These are phyloP conservation scores for Isurus oxyrinchus DNA, from an alignment of 2,113 vertebrate species.

Conservation along the genomic window DNA sequence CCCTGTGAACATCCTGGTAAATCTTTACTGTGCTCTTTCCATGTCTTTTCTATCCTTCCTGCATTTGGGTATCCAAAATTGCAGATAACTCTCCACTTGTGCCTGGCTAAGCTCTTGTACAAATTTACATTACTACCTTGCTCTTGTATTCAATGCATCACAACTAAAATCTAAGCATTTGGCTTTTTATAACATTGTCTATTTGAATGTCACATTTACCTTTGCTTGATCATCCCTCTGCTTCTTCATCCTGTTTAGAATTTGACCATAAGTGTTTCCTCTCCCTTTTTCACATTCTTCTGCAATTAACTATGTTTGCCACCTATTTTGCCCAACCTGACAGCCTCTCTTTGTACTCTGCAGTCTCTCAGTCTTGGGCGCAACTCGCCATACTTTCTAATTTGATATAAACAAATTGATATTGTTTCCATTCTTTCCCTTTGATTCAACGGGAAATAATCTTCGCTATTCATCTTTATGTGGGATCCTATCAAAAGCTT, in stretches of 20 bases:
- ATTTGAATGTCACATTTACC: not conserved
- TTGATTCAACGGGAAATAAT: not conserved
- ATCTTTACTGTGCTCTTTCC: too few relatives aligned
- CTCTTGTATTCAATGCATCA: too few relatives aligned
- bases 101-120: too few relatives aligned
- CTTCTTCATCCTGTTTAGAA: not conserved
- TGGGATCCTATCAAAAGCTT: not conserved
- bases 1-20: too few relatives aligned
- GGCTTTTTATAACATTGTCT: not conserved
- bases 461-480: not conserved
- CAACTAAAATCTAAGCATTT: not conserved
- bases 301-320: not conserved
- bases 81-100: too few relatives aligned
- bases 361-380: not conserved
- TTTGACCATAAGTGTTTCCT: not conserved
- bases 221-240: not conserved
- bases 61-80: too few relatives aligned
- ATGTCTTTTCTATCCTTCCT: too few relatives aligned
- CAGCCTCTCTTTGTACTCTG: not conserved
- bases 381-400: not conserved
- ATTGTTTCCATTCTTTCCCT: not conserved
- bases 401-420: not conserved
- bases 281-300: not conserved
- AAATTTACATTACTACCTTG: too few relatives aligned
- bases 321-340: not conserved